Conservation (phyloP, 2,888 invertebrate genomes). For the Chrysina gloriosa region DNA sequence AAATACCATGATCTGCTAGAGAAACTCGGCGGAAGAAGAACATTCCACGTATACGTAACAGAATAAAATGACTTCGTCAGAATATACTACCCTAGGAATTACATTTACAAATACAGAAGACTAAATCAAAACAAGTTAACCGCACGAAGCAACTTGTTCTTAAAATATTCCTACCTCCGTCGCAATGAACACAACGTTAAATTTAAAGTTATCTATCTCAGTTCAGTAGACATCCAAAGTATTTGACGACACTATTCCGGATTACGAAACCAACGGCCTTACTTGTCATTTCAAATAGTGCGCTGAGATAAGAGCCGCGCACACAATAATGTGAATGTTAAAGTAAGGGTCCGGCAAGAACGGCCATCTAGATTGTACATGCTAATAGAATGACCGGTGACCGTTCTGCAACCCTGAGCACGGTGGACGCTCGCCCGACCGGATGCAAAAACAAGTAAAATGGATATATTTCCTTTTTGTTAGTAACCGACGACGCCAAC, state of each 20-base stretch:
- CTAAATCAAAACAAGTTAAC: too few species aligned
- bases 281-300: constrained; percentile 53
- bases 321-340: constrained; percentile 56
- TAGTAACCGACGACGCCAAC: constrained; percentile 52
- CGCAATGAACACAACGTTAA: neutral
- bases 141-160: neutral
- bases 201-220: constrained; percentile 46
- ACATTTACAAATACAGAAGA: too few species aligned
- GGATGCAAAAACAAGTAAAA: constrained; percentile 65
- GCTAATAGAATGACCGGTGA: constrained; percentile 66
- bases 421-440: constrained; percentile 47
- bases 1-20: too few species aligned
- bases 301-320: constrained; percentile 52
- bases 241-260: constrained; percentile 41
- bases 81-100: too few species aligned
- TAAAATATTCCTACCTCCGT: neutral
- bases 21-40: too few species aligned
- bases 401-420: constrained; percentile 51
- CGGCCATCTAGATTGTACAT: constrained; percentile 66
- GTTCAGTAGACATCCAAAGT: constrained; percentile 40
- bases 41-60: too few species aligned
- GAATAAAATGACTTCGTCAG: too few species aligned
- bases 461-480: constrained; percentile 66
- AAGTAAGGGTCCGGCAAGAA: constrained; percentile 63
- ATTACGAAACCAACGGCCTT: constrained; percentile 43